Evolutionary conservation across 2,888 invertebrate genomes (phyloP), one percentile per base, ranked within the genome.

Genomic region (Drosophila quinaria): DNA sequence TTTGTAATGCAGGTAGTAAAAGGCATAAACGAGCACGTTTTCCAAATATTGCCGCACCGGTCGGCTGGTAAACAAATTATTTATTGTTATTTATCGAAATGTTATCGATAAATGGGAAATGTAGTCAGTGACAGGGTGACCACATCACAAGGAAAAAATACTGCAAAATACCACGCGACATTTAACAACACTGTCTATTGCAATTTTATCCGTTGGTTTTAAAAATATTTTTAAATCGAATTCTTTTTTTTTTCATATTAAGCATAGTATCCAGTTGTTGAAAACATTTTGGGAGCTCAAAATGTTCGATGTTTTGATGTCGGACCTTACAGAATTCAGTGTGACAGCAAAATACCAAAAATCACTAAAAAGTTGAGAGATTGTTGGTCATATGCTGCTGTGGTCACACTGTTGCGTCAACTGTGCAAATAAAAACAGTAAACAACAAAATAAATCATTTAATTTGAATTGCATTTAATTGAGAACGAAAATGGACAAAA

Each of bases 51-150:
- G 80, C 77, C 77, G 77, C 77, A 75, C 80, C 77, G 49, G 77
- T 79, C 77, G 80, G 76, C 74, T 65, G 42, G 64, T 79, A 78
- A 78, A 78, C 80, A 79, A 74, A 67, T 46, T 56, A 19, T 37
- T 33, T 22, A 41, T 67, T 69, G 46, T 69, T 65, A 44, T 58
- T 59, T 62, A 74, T 78, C 74, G 54, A 41, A 50, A 31, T 15
- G 13, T 0, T 62, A 65, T 76, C 78, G 78, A 78, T 68, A 69
- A 15, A 10, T 41, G 8, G 19, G 46, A 60, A 11, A 39, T 46
- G 9, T 35, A 33, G 37, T 9, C 25, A 13, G 13, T 50, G 46
- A 17, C 44, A 42, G 52, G 50, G 78, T 66, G 66, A 33, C 78
- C 49, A 42, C n/a, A 22, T 11, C 1, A 0, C 9, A 42, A n/a